Base-by-base conservation (phyloP, 2,113 vertebrate genomes). In the Philantomba maxwellii region DNA sequence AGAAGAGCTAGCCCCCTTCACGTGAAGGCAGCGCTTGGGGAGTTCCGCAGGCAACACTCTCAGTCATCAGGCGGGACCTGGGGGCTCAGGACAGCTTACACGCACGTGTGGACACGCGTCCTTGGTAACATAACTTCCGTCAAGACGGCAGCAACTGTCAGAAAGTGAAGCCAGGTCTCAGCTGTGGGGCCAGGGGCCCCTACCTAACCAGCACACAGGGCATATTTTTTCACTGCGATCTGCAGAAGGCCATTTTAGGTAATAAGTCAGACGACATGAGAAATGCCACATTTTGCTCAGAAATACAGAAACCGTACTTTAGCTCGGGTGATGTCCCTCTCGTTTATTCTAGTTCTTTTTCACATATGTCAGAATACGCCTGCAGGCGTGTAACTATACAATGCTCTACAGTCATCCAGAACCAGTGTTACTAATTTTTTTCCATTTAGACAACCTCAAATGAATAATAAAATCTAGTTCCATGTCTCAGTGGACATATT, bases 61-160 rank as follows among this genome's bases (percentile, higher is more conserved):
- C 8, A 30, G 3, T 58, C 25, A 28, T 23, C 25, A 77, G 17
- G 33, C 58, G 17, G 57, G 53, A 12, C 23, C 1, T 1, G 2
- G 55, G 25, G 28, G 30, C 45, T 75, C 70, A 26, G 33, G 21
- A 12, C 15, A 43, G 25, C 39, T 3, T 0, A 6, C 13, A 33
- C 1, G 4, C 11, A 39, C 9, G 17, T 7, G 6, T 9, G 9
- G 53, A 17, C 51, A 15, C 2, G 0, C 5, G 9, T 13, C 80
- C 62, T 28, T 0, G 2, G 10, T 21, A 66, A 58, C 2, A 60
- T 64, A 7, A 36, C 66, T 82, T 45, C 85, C 12, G 13, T 6
- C 47, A 45, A 86, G 84, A 14, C 1, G 23, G 3, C 1, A 43
- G 88, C 33, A 3, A 1, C 0, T 89, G 19, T 58, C 81, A 82